Base-by-base conservation (phyloP, 2,113 vertebrate genomes). In the Hemiprocne comata region DNA sequence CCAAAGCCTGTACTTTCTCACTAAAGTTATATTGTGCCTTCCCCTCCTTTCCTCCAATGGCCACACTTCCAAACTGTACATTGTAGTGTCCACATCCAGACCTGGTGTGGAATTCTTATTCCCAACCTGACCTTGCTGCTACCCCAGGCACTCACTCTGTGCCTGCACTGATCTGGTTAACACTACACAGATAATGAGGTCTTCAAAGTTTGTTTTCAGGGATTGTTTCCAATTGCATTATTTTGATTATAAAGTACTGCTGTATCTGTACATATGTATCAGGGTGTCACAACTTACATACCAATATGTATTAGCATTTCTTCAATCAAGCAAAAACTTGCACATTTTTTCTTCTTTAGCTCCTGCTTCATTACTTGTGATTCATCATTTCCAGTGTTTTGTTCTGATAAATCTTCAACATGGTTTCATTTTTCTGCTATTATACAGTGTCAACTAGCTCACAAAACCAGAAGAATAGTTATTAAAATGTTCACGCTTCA, bases 401-500 rank as follows among this genome's bases (percentile, higher is more conserved):
- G 80, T 97, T 96, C 90, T 89, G 90, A 96, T 94, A 96, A 96
- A 89, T 87, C 96, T 94, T 88, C 92, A 73, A 69, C 72, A 62
- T 2, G 13, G 61, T 91, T 93, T 96, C 84, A 91, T 96, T 96
- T 96, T 95, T 94, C 85, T 95, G 80, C 70, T 89, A 95, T 93
- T 94, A 93, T 90, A 85, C 54, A 95, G 85, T 95, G 93, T 94
- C 93, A 97, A 94, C 78, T 89, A 97, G 57, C 88, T 95, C 89
- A 94, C 79, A 90, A 97, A 97, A 96, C 85, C 75, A 90, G 94
- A 90, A 88, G 93, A 94, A 95, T 61, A 95, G 86, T 95, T 97
- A 95, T 97, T 97, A 95, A 97, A 97, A 97, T 93, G 88, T 94
- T 95, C 94, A 97, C 33, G 69, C 95, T 95, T 95, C 85, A 93